Percentiles rank a stretch among this genome's conserved stretches.
These are phyloP conservation scores for Furnarius figulus DNA, from an alignment of 2,113 vertebrate genomes.

Conservation along the genomic window DNA sequence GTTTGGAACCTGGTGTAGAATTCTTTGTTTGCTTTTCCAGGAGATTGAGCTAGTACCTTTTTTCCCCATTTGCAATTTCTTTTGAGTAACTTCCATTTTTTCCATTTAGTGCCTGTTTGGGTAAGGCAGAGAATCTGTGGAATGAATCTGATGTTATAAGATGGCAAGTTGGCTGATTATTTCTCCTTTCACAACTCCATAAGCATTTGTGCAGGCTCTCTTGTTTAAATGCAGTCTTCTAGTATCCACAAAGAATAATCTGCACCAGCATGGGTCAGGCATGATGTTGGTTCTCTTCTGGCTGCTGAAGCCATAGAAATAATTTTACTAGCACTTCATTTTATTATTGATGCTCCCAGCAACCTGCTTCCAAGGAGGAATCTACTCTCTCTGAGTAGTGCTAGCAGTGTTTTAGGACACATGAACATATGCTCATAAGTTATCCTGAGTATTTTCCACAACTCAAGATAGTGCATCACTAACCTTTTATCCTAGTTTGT, in stretches of 20 bases:
- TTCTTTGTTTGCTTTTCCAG: neutral
- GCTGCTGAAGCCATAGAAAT: neutral
- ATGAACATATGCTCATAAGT: neutral
- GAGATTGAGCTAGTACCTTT: neutral
- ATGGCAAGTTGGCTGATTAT: neutral
- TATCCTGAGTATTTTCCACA: neutral
- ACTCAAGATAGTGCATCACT: neutral
- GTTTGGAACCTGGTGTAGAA: neutral
- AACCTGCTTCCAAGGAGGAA: neutral
- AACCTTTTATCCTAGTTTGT: neutral
- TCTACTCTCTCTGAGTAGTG: neutral
- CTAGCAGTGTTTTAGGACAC: neutral
- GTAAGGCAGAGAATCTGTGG: neutral
- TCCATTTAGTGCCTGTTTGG: neutral
- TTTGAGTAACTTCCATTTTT: neutral
- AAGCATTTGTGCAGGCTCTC: neutral
- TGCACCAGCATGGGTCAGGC: neutral
- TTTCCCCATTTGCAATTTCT: accelerated
- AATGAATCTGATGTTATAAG: neutral
- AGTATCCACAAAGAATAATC: neutral
- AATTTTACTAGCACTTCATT: neutral
- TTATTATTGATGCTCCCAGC: neutral
- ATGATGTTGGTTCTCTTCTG: neutral
- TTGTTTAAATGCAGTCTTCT: neutral
- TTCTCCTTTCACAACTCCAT: neutral